Evolutionary conservation across 2,113 vertebrate species (phyloP), one percentile per base, ranked within the genome.

Genomic region (Dasypus novemcinctus): DNA sequence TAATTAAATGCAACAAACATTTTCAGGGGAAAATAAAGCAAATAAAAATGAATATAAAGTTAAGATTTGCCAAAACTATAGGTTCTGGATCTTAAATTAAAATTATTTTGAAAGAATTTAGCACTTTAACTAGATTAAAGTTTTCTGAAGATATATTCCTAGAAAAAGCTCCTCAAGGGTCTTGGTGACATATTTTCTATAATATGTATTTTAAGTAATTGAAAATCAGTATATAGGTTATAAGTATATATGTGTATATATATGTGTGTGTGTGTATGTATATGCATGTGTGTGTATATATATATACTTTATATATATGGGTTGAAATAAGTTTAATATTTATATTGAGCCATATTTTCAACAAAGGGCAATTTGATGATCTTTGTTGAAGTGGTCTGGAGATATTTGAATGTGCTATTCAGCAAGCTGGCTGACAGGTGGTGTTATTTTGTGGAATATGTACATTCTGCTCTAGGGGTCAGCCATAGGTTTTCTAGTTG

Each of bases 271-370:
- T 27, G 4, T 68, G 0, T 54, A 17, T 57, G 20, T 75, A 36
- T 29, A n/a, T n/a, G n/a, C n/a, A n/a, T 49, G 2, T 59, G 15
- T 36, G 14, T 9, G 11, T 59, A 2, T n/a, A 15, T 52, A n/a
- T 14, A 4, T 49, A 1, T 8, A 46, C 27, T 4, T 46, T 54
- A 17, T 57, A 15, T 75, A 36, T 29, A 6, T 1, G 63, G 5
- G 21, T 52, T 95, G 82, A 80, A 75, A 11, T 83, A 64, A 91
- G 64, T 92, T 66, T 80, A 83, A 80, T 81, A 57, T 93, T 94
- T 87, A 5, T 46, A 0, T 72, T 90, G 68, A 91, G 31, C 2
- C 6, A 0, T 78, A 88, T 87, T 91, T 90, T 27, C 33, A 90
- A 38, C 79, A 64, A 86, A 86, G 21, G 63, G 49, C 12, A 81